Base-by-base conservation (phyloP, 2,888 invertebrate species). In the Pandemis heparana region DNA sequence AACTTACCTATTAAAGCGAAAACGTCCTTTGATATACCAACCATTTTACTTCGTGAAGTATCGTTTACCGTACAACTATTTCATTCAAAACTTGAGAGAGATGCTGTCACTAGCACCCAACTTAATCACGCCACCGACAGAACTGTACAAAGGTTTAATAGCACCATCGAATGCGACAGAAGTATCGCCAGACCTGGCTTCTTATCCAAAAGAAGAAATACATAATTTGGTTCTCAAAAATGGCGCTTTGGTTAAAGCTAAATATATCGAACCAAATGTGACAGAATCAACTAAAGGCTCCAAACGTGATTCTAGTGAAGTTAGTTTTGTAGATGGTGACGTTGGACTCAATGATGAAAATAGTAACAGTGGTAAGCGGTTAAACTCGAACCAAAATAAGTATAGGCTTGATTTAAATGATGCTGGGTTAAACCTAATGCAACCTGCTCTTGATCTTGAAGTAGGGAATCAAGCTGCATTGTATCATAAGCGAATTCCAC, bases 11-110 rank as follows among this genome's bases (percentile, higher is more conserved):
- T 71, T 92, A 0, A 88, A 87, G 78, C 82, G 81, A 51, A 85
- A 87, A 2, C 79, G 82, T 6, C 85, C 87, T 7, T 48, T 85
- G 0, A 72, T 84, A 46, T 86, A 88, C 56, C 84, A 87, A 53
- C 88, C 90, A 3, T 80, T 83, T 9, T 89, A 88, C 77, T 90
- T 86, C 73, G 87, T 91, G 0, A 91, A 91, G 81, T 92, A 90
- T 65, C 85, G 82, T 74, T 75, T 92, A 18, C 90, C 91, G 10
- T 88, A 88, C 64, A 53, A 77, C 7, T 78, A 77, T 0, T 90
- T 90, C 65, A 63, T 89, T 14, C 71, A 78, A 0, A 85, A 82
- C 38, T 72, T 86, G 32, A 77, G 83, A 43, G 76, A 80, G 16
- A 66, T 90, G 46, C 48, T 88, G 7, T 9, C 66, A 14, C 75